A percentile compares a stretch with the other conserved stretches of the same genome.
These are phyloP conservation scores for Tachina lurida DNA, from an alignment of 2,888 invertebrate genomes.

Conservation along the genomic window DNA sequence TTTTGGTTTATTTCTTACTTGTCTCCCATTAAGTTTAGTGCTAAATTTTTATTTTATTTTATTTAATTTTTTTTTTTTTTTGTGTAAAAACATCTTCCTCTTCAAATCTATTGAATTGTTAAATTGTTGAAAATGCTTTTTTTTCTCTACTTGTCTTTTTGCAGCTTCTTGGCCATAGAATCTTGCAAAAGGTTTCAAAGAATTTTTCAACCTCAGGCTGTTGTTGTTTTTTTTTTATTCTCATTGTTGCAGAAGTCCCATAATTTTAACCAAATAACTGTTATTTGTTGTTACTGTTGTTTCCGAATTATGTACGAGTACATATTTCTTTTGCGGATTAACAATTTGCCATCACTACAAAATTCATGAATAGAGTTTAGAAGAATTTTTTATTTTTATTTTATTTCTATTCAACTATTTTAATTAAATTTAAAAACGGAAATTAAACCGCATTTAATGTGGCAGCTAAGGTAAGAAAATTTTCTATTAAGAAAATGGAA, in stretches of 20 bases:
- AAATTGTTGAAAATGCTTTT: background rate
- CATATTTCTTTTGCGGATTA: slow-evolving; percentile 50
- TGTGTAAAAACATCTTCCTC: slow-evolving; percentile 31
- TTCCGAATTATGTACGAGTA: slow-evolving; percentile 37
- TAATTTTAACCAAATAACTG: slow-evolving; percentile 54
- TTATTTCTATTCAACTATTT: slow-evolving; percentile 15
- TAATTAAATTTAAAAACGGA: slow-evolving; percentile 49
- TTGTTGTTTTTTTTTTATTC: background rate
- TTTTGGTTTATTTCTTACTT: slow-evolving; percentile 29
- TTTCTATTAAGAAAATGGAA: background rate
- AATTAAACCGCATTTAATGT: slow-evolving; percentile 54
- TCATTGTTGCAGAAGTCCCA: slow-evolving; percentile 32
- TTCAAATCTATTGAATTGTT: slow-evolving; percentile 40
- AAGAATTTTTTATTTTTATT: background rate
- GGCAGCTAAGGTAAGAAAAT: too few relatives aligned
- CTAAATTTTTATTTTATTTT: slow-evolving; percentile 45
- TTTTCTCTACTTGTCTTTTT: background rate
- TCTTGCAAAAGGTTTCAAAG: slow-evolving; percentile 5
- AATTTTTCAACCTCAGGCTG: slow-evolving; percentile 25
- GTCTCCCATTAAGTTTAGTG: slow-evolving; percentile 49
- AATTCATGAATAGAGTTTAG: slow-evolving; percentile 25
- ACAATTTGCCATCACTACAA: slow-evolving; percentile 37
- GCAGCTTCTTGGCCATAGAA: slow-evolving; percentile 18
- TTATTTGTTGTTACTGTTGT: slow-evolving; percentile 38
- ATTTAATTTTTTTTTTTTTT: background rate